These are phyloP conservation scores for Drosophila nasuta DNA, from an alignment of 1,140 invertebrate genomes.

Conservation along the genomic window DNA sequence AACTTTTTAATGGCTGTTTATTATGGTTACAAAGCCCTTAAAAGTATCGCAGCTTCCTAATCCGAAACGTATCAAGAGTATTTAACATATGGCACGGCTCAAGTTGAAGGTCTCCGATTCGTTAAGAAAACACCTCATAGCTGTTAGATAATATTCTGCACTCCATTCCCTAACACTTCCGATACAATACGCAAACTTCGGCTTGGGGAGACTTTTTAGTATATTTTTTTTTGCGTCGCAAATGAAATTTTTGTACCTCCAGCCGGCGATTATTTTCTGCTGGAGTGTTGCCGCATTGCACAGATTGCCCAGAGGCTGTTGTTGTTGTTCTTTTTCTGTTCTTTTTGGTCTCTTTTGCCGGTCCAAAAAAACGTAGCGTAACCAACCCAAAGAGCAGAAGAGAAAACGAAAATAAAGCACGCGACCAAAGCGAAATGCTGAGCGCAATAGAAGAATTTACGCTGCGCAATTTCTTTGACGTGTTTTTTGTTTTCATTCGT, in stretches of 20 bases:
- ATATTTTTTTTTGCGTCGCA: constrained; percentile 45
- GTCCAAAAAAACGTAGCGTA: constrained; percentile 32
- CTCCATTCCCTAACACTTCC: constrained; percentile 14
- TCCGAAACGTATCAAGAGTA: neutral
- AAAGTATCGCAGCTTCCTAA: neutral
- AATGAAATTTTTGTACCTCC: constrained; percentile 48
- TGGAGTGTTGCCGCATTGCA: constrained; percentile 7
- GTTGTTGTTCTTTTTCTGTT: constrained; percentile 23
- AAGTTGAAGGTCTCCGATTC: neutral
- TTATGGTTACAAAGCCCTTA: neutral
- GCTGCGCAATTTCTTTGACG: constrained; percentile 74
- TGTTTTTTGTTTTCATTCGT: constrained; percentile 29
- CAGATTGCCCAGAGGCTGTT: constrained; percentile 21
- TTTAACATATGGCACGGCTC: neutral
- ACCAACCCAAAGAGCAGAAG: neutral
- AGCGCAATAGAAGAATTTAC: constrained; percentile 40
- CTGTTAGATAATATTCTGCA: constrained; percentile 5
- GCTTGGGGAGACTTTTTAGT: neutral
- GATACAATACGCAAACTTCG: constrained; percentile 17
- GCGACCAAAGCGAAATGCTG: constrained; percentile 38
- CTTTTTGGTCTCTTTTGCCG: constrained; percentile 35
- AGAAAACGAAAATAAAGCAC: constrained; percentile 45
- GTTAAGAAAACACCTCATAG: neutral
- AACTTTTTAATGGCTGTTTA: neutral
- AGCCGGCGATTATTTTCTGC: constrained; percentile 29